Evolutionary conservation across 1,140 invertebrate genomes (phyloP), one percentile per base, ranked within the genome.

Genomic region (Zaprionus inermis): DNA sequence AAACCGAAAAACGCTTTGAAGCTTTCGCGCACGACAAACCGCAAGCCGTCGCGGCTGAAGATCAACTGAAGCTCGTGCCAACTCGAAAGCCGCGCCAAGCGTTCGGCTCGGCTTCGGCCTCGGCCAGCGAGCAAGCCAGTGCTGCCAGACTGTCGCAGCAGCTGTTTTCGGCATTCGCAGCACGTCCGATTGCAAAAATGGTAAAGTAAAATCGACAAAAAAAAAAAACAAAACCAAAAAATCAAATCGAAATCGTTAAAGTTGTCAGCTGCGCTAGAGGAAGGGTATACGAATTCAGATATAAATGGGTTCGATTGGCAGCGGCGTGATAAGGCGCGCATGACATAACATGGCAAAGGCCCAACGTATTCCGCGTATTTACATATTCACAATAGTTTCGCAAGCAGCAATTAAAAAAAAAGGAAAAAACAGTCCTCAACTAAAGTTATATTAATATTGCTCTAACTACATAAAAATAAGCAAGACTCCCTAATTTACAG

Each of bases 1-100:
- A 70, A 41, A 36, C 49, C 46, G 3, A 41, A 46, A 56, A 38
- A 7, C 38, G 30, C 14, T 24, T 51, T 38, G 28, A n/a, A 64
- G 14, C 38, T 34, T 46, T 58, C 57, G 66, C 61, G 78, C 24
- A 11, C 55, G n/a, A 32, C 51, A 59, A 78, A 88, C 79, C 67
- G 78, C 56, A 54, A 65, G 66, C 72, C 76, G 63, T 71, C 60
- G 79, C 76, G 59, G 76, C 76, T 78, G 79, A 70, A 83, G 54
- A 81, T 69, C 63, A 76, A 86, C 82, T 88, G 64, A 86, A 60
- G n/a, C 44, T 18, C 41, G 34, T 28, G 18, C 16, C 58, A 20
- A 11, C 22, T 49, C 41, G 44, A 18, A 18, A 9, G 38, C 16
- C 11, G 58, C 56, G 20, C 22, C 51, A 30, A 54, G 51, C 7